Base-by-base conservation (phyloP, 2,113 vertebrate genomes). In the Tapirus terrestris region DNA sequence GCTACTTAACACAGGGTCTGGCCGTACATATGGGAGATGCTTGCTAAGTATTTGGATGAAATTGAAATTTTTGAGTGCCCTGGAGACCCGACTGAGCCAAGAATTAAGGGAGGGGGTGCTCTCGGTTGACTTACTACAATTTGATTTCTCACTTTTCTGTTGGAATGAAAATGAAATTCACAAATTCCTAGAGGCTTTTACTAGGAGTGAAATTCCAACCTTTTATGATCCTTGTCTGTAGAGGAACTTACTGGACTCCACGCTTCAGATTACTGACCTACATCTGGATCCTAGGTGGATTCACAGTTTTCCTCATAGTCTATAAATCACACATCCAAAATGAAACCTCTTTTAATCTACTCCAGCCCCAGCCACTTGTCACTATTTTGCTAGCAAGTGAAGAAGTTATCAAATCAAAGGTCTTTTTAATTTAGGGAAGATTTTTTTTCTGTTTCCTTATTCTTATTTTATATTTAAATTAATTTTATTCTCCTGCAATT, bases 171-270 rank as follows among this genome's bases (percentile, higher is more conserved):
- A 96, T 68, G 88, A 95, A 97, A 97, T 98, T 98, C 96, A 97
- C 95, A 97, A 97, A 98, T 98, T 97, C 96, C 96, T 97, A 79
- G 88, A 97, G 95, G 91, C 96, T 97, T 98, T 98, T 97, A 97
- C 97, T 97, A 97, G 97, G 97, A 97, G 94, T 85, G 85, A 98
- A 94, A 97, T 98, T 97, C 95, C 97, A 96, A 97, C 56, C 53
- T 98, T 98, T 98, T 97, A 98, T 97, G 97, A 96, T 91, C 16
- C 76, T 95, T 96, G 77, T 97, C 96, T 96, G 81, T 95, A 85
- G 94, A 98, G 97, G 45, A 97, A 96, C 93, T 96, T 94, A 97
- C 73, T 96, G 72, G 93, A 94, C 76, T 91, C 61, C 33, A 75
- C 77, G 87, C 70, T 67, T 97, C 87, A 94, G 76, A 88, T 95